Evolutionary conservation across 1,140 invertebrate genomes (phyloP), one percentile per base, ranked within the genome.

Genomic region (Panulirus ornatus): DNA sequence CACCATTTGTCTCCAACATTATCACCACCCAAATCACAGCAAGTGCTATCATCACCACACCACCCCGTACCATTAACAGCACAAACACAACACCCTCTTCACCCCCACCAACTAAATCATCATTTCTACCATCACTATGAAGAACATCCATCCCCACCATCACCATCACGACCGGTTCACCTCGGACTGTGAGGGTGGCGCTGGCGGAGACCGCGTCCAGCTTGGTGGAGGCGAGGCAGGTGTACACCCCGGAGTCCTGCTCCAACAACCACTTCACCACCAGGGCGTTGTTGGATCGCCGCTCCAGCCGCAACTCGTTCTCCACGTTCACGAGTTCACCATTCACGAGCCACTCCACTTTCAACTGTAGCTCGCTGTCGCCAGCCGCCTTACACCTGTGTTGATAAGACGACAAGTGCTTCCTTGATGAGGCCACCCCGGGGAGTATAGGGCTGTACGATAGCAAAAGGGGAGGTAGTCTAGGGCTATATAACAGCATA

Each of bases 201-300:
- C 14, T 58, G 14, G 51, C 78, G 34, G 47, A 44, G 51, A 54
- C 36, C 3, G 22, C 22, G 58, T 81, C 78, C 0, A 81, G 58
- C 9, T 47, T n/a, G 0, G 78, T 81, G 51, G 47, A 58, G 78
- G 78, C 78, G 22, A 30, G 47, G 42, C 78, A 81, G 38, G 78
- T 81, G 78, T 81, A 81, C 51, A 54, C 78, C 30, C 78, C 78
- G 14, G 47, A 19, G 30, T 81, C 78, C 30, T 81, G 27, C 47
- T 58, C 47, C 9, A 1, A 3, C 1, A 36, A 47, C 30, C 5
- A 2, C 2, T 11, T 81, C 27, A 81, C 44, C 78, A 58, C 44
- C 9, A 81, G 47, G 51, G 47, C 78, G 47, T 81, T 81, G 44
- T 81, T 81, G 34, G 78, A 27, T 14, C 27, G 44, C 8, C 27